Percentiles rank a stretch among this genome's conserved stretches.
Evolutionary conservation across 2,888 invertebrate species (phyloP).

Genomic region (Tholera decimalis): DNA sequence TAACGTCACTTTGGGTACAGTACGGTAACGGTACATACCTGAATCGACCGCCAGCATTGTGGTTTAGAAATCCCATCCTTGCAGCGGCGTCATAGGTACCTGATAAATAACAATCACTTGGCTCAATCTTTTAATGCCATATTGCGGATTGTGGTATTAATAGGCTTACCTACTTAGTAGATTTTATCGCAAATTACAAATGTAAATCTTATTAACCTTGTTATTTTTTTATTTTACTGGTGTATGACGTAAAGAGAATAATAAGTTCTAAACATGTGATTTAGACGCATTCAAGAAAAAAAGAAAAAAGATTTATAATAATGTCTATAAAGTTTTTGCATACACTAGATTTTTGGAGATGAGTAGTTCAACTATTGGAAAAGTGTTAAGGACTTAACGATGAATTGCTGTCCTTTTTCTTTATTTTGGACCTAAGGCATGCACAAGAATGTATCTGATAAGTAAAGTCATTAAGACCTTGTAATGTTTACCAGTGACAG

Average conservation of each 20-base stretch:
- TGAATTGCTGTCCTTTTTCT: too few species aligned
- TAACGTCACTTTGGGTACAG: too few species aligned
- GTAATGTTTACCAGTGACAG: slow-evolving; percentile 67
- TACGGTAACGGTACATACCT: slow-evolving; percentile 71
- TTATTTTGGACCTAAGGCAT: neutral
- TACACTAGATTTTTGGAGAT: too few species aligned
- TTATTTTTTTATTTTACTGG: neutral
- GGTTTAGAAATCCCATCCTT: slow-evolving; percentile 67
- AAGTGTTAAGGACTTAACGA: too few species aligned
- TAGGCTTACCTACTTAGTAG: slow-evolving; percentile 5
- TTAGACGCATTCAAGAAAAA: too few species aligned
- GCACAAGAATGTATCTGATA: neutral
- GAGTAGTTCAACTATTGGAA: too few species aligned
- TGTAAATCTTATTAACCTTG: neutral
- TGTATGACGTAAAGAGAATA: neutral
- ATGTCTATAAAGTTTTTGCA: too few species aligned
- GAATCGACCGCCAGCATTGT: slow-evolving; percentile 74
- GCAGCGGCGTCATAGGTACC: slow-evolving; percentile 75
- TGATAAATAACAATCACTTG: slow-evolving; percentile 53
- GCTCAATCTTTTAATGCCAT: slow-evolving; percentile 6
- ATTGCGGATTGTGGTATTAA: slow-evolving; percentile 26
- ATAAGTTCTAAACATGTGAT: too few species aligned
- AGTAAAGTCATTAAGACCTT: neutral
- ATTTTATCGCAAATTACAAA: slow-evolving; percentile 1
- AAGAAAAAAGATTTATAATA: too few species aligned